Conservation (phyloP, 2,888 invertebrate genomes). For the Cosmorhoe ocellata region DNA sequence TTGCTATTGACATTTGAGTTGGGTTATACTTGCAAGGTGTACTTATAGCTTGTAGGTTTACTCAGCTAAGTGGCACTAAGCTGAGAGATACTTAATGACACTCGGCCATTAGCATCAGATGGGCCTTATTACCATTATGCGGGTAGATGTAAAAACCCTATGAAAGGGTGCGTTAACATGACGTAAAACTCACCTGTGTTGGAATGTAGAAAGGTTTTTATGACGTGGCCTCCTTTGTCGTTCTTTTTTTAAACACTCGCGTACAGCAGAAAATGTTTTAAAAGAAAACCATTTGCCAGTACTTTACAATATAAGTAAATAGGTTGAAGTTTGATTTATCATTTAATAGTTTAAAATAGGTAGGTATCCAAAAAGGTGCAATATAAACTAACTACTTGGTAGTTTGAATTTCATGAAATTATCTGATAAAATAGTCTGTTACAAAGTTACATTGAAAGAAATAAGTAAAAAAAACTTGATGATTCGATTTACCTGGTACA, state of each 20-base stretch:
- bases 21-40: constrained; percentile 14
- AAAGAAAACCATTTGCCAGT: no score
- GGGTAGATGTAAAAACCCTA: constrained; percentile 19
- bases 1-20: constrained; percentile 12
- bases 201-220: constrained; percentile 5
- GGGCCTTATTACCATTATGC: constrained; percentile 24
- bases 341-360: neutral
- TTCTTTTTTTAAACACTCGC: neutral
- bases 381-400: no score
- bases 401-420: no score
- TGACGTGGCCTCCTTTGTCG: neutral
- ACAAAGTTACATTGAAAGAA: no score
- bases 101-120: constrained; percentile 26
- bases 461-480: no score
- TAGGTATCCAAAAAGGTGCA: no score
- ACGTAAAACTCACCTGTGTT: constrained; percentile 11
- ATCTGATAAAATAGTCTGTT: no score
- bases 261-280: no score
- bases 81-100: constrained; percentile 28
- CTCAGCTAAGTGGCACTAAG: constrained; percentile 25
- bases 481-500: constrained; percentile 75
- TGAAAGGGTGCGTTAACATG: constrained; percentile 10
- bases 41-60: constrained; percentile 10
- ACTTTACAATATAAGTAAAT: no score
- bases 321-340: no score